Base-by-base conservation (phyloP, 2,888 invertebrate genomes). In the Keiferia lycopersicella region DNA sequence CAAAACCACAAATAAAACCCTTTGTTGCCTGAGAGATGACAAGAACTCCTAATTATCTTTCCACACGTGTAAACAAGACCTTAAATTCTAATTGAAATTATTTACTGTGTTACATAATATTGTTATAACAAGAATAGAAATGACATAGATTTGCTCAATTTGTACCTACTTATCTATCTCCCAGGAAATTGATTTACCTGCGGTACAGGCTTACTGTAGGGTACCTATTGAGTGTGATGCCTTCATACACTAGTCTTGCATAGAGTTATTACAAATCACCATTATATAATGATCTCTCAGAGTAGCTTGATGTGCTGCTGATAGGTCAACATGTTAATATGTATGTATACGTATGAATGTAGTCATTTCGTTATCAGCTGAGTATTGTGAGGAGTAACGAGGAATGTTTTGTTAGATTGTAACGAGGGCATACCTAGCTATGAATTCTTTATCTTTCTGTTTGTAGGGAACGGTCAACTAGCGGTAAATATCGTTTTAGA, bases 101-200 rank as follows among this genome's bases (percentile, higher is more conserved):
- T 1, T 4, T 16, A 48, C 14, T 53, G n/a, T 80, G 82, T 85
- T 84, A 89, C 87, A 86, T 87, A 87, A 87, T 83, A 84, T 79
- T 80, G 6, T 4, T 26, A 26, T 83, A 74, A 71, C 8, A 34
- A 72, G 79, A 88, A 89, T 88, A 86, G 79, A 76, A 75, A 76
- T 87, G 90, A 88, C 90, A 89, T 84, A 84, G 85, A 87, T 88
- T 82, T 80, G 78, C 45, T 45, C 16, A 45, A 45, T 16, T 16
- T 4, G 34, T 88, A 87, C 88, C 86, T 76, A 69, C 76, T 88
- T 89, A 87, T 88, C 86, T 76, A 69, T 76, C 88, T 89, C 89
- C 89, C 87, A 84, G 83, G 89, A 89, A 89, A 88, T 86, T 83
- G 78, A 78, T 77, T 78, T 82, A 78, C 78, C 79, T 71, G 66